These are phyloP conservation scores for Eupleurogrammus muticus DNA, from an alignment of 2,797 vertebrate species.

Conservation along the genomic window DNA sequence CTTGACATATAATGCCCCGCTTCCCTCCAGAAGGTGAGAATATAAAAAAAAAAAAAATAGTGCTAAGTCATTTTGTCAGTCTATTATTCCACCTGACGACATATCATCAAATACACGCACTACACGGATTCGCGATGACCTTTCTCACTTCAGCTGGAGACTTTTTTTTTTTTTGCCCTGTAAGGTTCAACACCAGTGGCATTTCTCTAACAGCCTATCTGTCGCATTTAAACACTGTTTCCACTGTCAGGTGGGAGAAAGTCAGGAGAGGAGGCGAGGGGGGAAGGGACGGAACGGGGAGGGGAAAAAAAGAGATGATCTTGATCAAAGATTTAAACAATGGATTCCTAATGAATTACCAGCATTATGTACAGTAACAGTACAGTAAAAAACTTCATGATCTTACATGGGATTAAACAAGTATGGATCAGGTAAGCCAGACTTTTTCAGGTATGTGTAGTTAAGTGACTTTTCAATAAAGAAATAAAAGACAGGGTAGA, in stretches of 20 bases:
- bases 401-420: too few species aligned
- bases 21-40: not conserved
- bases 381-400: too few species aligned
- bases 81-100: slow-evolving; percentile 27
- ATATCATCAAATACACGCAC: slow-evolving; percentile 3
- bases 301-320: not conserved
- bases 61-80: slow-evolving; percentile 16
- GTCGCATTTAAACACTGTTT: not conserved
- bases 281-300: too few species aligned
- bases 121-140: slow-evolving; percentile 9
- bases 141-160: slow-evolving; percentile 1
- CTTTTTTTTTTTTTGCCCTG: not conserved
- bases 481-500: too few species aligned
- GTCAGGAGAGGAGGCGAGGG: not conserved
- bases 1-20: not conserved
- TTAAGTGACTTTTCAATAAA: too few species aligned
- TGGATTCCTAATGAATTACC: too few species aligned
- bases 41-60: slow-evolving; percentile 1
- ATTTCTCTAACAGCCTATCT: slow-evolving; percentile 1
- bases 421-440: too few species aligned
- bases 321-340: too few species aligned
- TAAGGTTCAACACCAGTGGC: not conserved
- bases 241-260: not conserved
- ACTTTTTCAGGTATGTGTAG: too few species aligned
- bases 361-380: too few species aligned